Percentiles rank a stretch among this genome's conserved stretches.
phyloP scores from a whole-genome alignment of 2,113 vertebrate genomes.

The Acanthisitta chloris region DNA sequence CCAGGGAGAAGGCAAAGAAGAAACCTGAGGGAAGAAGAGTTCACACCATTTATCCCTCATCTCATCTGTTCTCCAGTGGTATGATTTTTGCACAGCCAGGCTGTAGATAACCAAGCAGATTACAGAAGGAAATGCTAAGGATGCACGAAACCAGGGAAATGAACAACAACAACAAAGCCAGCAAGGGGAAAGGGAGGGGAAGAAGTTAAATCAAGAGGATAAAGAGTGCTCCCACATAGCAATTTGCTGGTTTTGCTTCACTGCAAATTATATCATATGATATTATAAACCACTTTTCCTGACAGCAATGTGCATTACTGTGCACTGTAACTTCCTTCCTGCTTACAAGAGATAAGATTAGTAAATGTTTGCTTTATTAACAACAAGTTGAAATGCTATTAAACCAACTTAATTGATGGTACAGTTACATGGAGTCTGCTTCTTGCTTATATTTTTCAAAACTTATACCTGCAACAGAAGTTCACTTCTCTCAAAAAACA shows the following conservation, averaged over 20 bases:
- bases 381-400: constrained; percentile 67
- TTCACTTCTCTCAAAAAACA: constrained; percentile 53
- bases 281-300: constrained; percentile 64
- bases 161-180: constrained; percentile 14
- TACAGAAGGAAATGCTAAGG: constrained; percentile 42
- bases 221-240: constrained; percentile 40
- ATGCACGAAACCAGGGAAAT: constrained; percentile 18
- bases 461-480: constrained; percentile 34
- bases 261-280: constrained; percentile 60
- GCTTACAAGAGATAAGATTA: constrained; percentile 68
- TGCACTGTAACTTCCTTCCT: constrained; percentile 63
- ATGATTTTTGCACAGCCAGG: neutral
- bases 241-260: constrained; percentile 58
- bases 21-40: neutral
- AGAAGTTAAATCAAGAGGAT: constrained; percentile 61
- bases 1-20: constrained; percentile 14
- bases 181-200: neutral
- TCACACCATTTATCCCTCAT: neutral
- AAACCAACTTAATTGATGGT: constrained; percentile 58
- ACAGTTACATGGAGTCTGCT: constrained; percentile 7
- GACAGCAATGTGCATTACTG: constrained; percentile 53
- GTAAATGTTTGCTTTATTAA: constrained; percentile 70
- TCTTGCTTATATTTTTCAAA: constrained; percentile 55
- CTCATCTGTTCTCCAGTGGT: neutral
- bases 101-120: constrained; percentile 33